phyloP scores from a whole-genome alignment of 2,113 vertebrate species.

The Tupaia tana region DNA sequence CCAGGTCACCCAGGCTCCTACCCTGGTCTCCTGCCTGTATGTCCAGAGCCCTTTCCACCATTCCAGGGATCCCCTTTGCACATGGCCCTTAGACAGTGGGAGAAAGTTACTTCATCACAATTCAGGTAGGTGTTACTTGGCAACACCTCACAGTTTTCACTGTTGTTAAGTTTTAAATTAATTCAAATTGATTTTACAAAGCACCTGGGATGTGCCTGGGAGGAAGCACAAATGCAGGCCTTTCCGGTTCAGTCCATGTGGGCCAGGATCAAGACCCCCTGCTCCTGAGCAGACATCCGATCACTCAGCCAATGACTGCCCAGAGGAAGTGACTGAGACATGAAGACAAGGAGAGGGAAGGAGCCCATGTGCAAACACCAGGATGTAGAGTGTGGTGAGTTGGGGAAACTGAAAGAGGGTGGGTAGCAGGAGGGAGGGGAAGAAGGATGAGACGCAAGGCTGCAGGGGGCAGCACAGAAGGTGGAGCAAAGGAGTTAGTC shows the following conservation, averaged over 20 bases:
- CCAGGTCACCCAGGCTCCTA: not conserved
- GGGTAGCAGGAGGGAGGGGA: not conserved
- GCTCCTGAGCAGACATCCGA: not conserved
- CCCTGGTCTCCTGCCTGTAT: not conserved
- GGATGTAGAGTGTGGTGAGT: conserved; percentile 30
- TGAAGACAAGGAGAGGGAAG: not conserved
- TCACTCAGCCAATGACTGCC: not conserved
- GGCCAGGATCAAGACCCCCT: not conserved
- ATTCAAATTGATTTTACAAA: not conserved
- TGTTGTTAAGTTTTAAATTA: conserved; percentile 2
- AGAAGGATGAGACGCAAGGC: not conserved
- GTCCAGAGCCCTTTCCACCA: not conserved
- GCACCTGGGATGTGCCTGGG: not conserved
- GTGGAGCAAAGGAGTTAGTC: not conserved
- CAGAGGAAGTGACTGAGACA: not conserved
- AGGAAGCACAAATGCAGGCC: not conserved
- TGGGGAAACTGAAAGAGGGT: not conserved
- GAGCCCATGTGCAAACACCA: not conserved
- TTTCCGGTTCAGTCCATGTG: not conserved
- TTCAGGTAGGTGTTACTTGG: not conserved
- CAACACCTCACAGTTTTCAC: not conserved
- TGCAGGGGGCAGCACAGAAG: not conserved
- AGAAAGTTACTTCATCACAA: not conserved
- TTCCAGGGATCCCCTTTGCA: not conserved
- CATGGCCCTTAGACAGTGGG: not conserved